Evolutionary conservation across 2,113 vertebrate genomes (phyloP), one percentile per base, ranked within the genome.

Genomic region (Miniopterus natalensis): DNA sequence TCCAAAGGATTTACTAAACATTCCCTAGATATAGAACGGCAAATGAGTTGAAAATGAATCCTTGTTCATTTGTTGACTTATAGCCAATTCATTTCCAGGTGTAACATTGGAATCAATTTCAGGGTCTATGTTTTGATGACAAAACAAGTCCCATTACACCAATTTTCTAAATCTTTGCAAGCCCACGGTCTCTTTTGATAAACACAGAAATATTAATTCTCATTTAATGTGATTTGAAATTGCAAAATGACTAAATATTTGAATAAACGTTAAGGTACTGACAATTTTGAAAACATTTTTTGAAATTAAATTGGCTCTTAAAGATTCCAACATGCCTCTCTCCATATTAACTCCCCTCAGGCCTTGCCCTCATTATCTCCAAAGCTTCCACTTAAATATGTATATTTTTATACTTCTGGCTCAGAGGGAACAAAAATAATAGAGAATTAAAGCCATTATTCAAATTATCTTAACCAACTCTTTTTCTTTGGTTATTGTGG

Each of bases 11-110:
- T 75, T 70, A 6, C 31, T 80, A 77, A 91, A 51, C 53, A 93
- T 42, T 88, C 51, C 45, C 53, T 83, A 63, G 18, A 21, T 31
- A 61, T 63, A 55, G 10, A 49, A 47, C 49, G 42, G 8, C 20
- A 89, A 61, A 51, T 59, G 57, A 75, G 29, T 75, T 36, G 15
- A 80, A 85, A 92, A 8, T 78, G 83, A 59, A 65, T 51, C 10
- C 10, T 88, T 80, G 21, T 89, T 94, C 29, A 77, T 86, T 95
- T 80, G 47, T n/a, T 71, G n/a, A 92, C 23, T 61, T 88, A 66
- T 66, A 81, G 11, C n/a, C 53, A 40, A 75, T 81, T 89, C 65
- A 6, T 90, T 94, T 95, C n/a, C 1, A 85, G 85, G 57, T 36
- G 73, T 45, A 57, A 85, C 31, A 78, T 61, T 51, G 29, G 51